A percentile compares a stretch with the other conserved stretches of the same genome.
These are phyloP conservation scores for Schizaphis graminum DNA, from an alignment of 2,888 invertebrate genomes.

Conservation along the genomic window DNA sequence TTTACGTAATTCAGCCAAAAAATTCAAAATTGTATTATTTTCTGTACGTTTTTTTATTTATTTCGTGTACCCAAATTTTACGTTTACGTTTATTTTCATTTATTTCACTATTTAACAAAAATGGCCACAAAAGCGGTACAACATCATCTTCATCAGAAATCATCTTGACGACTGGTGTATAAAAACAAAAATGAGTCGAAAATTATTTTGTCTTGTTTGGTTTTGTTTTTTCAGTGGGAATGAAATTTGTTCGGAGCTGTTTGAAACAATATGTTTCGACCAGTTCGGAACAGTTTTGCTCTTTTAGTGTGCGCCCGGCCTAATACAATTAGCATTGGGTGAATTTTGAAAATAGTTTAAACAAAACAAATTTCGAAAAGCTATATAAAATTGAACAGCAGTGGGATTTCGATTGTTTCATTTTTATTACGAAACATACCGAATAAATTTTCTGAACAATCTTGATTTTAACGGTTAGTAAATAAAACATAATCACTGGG, in stretches of 20 bases:
- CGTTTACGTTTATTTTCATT: constrained; percentile 28
- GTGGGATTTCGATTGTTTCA: too few relatives aligned
- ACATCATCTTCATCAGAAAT: constrained; percentile 12
- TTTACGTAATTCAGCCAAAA: constrained; percentile 4
- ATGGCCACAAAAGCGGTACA: constrained; percentile 14
- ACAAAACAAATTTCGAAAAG: too few relatives aligned
- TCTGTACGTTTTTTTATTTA: constrained; percentile 13
- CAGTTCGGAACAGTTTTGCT: neutral
- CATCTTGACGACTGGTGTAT: constrained; percentile 16
- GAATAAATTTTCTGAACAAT: too few relatives aligned
- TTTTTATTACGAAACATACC: too few relatives aligned
- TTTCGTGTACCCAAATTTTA: constrained; percentile 18
- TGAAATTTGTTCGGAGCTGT: neutral
- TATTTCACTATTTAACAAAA: constrained; percentile 30
- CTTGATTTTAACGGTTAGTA: too few relatives aligned
- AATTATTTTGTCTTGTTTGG: neutral
- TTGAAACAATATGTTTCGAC: neutral
- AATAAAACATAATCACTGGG: too few relatives aligned
- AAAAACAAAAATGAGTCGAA: neutral
- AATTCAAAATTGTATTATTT: constrained; percentile 21
- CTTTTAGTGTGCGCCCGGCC: neutral
- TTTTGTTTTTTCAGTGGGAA: neutral
- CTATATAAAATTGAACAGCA: too few relatives aligned
- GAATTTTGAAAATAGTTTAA: too few relatives aligned
- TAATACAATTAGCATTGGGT: too few relatives aligned